phyloP scores from a whole-genome alignment of 2,797 vertebrate species.

The Darevskia mixta region DNA sequence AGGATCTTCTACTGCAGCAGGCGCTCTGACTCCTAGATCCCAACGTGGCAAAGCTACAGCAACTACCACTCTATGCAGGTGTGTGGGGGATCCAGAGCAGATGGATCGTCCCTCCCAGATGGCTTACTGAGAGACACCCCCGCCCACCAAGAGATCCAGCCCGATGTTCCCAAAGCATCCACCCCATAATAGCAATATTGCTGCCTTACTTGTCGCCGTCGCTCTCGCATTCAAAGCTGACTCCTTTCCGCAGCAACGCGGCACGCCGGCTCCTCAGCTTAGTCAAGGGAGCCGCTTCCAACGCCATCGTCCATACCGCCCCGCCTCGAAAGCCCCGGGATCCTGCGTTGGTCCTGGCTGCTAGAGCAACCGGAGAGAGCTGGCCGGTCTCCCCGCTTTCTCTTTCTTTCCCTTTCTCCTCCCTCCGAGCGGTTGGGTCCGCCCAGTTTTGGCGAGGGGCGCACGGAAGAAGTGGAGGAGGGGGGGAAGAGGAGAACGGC shows the following conservation, averaged over 20 bases:
- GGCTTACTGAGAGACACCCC: background rate
- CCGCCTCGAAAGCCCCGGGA: background rate
- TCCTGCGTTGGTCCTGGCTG: background rate
- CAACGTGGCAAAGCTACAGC: background rate
- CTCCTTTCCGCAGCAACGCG: conserved; percentile 23
- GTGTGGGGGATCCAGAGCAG: background rate
- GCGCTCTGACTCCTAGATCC: background rate
- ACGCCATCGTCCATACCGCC: conserved; percentile 1
- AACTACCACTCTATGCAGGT: background rate
- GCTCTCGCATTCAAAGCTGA: conserved; percentile 26
- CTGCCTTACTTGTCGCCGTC: background rate
- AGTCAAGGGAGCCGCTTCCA: conserved; percentile 29
- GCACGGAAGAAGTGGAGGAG: background rate
- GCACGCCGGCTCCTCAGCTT: conserved; percentile 10
- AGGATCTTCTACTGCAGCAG: background rate
- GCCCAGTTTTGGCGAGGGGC: conserved; percentile 13
- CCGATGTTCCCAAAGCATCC: background rate
- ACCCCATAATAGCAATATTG: too few relatives aligned
- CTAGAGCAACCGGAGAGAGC: background rate
- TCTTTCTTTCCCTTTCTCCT: background rate
- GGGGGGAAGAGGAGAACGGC: too few relatives aligned
- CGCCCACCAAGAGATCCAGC: background rate
- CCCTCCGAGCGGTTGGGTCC: background rate
- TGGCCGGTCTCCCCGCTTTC: background rate
- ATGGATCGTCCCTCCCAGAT: background rate